Base-by-base conservation (phyloP, 1,140 invertebrate species). In the Temnothorax curvispinosus region DNA sequence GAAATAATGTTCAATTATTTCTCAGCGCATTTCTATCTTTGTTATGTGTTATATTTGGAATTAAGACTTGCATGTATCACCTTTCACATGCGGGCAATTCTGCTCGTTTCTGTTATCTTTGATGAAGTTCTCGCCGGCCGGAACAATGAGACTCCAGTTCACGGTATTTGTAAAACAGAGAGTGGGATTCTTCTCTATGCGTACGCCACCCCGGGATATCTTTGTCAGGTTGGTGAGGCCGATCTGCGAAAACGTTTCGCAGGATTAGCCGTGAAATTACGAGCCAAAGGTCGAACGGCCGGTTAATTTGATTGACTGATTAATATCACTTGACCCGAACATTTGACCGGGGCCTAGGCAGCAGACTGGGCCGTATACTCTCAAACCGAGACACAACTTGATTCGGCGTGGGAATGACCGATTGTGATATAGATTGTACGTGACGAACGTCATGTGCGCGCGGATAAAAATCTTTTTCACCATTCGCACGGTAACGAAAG, bases 121-220 rank as follows among this genome's bases (percentile, higher is more conserved):
- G 62, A 96, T 95, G 78, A 95, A 95, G 84, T 91, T 95, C 86
- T 94, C 94, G 11, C 93, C 94, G 8, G 94, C 94, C 7, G 94
- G 94, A 2, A 96, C 95, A 67, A 98, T 97, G 56, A 92, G 82
- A 67, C 94, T 92, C 98, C 98, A 98, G 91, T 98, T 96, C n/a
- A 98, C 95, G 0, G 97, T 97, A 60, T 96, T 95, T 5, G 97
- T 95, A 92, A 97, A 98, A 93, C 98, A 98, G 4, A 98, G 94
- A 32, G 96, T 94, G 0, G 96, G 96, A 95, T 98, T 98, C 87
- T 97, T 97, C 86, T 97, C 96, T 52, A 98, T 96, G 38, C 97
- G 94, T 3, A 98, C 97, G 15, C 95, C 96, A 3, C 98, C 98
- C 58, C 96, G 95, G 54, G 96, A 95, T 85, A 98, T 98, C 62